Percentiles rank a stretch among this genome's conserved stretches.
Evolutionary conservation across 2,888 invertebrate genomes (phyloP).

Genomic region (Pachliopta kotzebuea): DNA sequence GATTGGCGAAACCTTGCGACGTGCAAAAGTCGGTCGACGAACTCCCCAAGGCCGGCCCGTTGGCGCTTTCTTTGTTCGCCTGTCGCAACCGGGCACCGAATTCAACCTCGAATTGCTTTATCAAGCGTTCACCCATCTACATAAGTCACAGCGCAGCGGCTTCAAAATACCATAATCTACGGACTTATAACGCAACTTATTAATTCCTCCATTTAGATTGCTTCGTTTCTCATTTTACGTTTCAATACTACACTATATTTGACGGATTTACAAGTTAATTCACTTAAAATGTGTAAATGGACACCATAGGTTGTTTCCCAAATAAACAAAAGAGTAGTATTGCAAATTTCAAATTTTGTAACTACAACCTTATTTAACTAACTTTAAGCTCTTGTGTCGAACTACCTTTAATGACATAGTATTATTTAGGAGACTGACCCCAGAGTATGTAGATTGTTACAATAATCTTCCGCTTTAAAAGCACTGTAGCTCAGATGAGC

Average conservation of each 20-base stretch:
- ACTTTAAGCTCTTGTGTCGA: no score
- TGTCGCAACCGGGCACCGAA: conserved; percentile 63
- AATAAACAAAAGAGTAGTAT: no score
- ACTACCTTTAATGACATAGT: no score
- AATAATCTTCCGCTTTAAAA: not conserved
- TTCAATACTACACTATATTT: not conserved
- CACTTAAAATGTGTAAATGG: no score
- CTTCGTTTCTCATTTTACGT: not conserved
- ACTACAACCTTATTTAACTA: no score
- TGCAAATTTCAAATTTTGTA: no score
- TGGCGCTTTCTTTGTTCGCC: conserved; percentile 77
- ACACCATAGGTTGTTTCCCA: no score
- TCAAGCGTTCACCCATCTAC: conserved; percentile 69
- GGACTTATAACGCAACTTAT: conserved; percentile 29
- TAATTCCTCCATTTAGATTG: not conserved
- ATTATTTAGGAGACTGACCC: no score
- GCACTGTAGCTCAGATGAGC: no score
- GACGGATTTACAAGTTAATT: not conserved
- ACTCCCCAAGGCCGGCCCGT: conserved; percentile 71
- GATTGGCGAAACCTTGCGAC: conserved; percentile 80
- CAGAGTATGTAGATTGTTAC: no score
- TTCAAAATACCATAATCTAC: conserved; percentile 37
- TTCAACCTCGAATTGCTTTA: conserved; percentile 70
- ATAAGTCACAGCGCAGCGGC: conserved; percentile 35
- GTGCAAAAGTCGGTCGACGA: conserved; percentile 79